Evolutionary conservation across 1,140 invertebrate species (phyloP).

Genomic region (Diplogasteroides magnus): DNA sequence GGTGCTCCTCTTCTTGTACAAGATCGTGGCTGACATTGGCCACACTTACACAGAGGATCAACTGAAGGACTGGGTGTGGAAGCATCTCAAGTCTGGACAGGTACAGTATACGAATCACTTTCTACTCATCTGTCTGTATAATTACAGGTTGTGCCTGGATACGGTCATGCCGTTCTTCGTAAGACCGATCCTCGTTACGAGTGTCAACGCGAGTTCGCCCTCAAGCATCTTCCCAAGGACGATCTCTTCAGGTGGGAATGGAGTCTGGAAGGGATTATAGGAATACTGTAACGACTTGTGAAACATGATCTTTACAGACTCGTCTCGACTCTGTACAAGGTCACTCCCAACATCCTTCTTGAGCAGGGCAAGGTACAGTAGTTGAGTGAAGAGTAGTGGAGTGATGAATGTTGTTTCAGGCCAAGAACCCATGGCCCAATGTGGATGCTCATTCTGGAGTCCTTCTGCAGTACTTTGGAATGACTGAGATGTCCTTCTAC

Average conservation of each 20-base stretch:
- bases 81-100: constrained; percentile 85
- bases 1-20: constrained; percentile 77
- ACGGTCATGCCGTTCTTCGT: constrained; percentile 89
- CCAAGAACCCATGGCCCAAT: constrained; percentile 98
- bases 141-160: constrained; percentile 79
- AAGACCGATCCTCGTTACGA: constrained; percentile 92
- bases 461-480: constrained; percentile 82
- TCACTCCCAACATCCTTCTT: constrained; percentile 83
- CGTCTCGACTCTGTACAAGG: constrained; percentile 68
- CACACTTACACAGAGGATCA: constrained; percentile 76
- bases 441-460: constrained; percentile 96
- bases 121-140: neutral
- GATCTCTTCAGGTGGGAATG: no score
- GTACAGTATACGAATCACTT: constrained; percentile 37
- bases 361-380: constrained; percentile 74
- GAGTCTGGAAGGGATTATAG: no score
- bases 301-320: constrained; percentile 85
- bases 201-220: constrained; percentile 87
- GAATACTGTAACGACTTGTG: no score
- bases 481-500: constrained; percentile 98
- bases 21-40: constrained; percentile 70
- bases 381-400: neutral
- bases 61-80: constrained; percentile 86
- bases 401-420: constrained; percentile 54
- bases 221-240: constrained; percentile 88